A percentile compares a stretch with the other conserved stretches of the same genome.
Evolutionary conservation across 2,113 vertebrate species (phyloP).

Genomic region (Guaruba guarouba): DNA sequence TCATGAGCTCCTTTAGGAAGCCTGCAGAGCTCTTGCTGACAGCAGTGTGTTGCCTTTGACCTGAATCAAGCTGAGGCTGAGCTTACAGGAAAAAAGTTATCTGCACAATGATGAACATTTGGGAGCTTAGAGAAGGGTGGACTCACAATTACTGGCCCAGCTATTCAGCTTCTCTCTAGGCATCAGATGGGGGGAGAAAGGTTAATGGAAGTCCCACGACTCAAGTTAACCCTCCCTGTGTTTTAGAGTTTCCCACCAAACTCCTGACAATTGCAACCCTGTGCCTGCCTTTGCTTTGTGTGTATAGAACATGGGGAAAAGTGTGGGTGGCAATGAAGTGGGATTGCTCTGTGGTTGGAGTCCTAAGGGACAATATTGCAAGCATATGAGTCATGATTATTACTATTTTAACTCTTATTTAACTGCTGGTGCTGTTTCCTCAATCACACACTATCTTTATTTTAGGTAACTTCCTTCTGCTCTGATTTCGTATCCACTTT

Average conservation of each 20-base stretch:
- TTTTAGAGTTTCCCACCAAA: constrained; percentile 26
- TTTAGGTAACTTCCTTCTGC: background rate
- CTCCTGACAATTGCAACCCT: constrained; percentile 18
- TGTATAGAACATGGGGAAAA: background rate
- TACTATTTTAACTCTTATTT: constrained; percentile 17
- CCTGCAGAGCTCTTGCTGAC: rapidly evolving
- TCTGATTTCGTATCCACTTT: background rate
- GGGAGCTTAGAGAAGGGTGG: background rate
- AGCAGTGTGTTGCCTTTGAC: background rate
- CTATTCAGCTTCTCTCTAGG: background rate
- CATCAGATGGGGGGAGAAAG: background rate
- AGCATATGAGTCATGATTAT: constrained; percentile 29
- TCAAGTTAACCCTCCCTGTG: background rate
- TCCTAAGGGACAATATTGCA: constrained; percentile 38
- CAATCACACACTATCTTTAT: background rate
- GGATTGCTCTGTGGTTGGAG: background rate
- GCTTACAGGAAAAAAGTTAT: background rate
- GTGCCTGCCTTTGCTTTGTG: constrained; percentile 5
- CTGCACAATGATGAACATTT: background rate
- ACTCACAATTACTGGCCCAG: background rate
- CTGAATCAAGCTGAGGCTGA: background rate
- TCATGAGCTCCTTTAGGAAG: background rate
- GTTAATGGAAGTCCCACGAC: background rate
- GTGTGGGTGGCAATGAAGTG: constrained; percentile 45
- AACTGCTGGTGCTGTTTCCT: background rate